A percentile compares a stretch with the other conserved stretches of the same genome.
These are phyloP conservation scores for Edolisoma coerulescens DNA, from an alignment of 2,113 vertebrate species.

Conservation along the genomic window DNA sequence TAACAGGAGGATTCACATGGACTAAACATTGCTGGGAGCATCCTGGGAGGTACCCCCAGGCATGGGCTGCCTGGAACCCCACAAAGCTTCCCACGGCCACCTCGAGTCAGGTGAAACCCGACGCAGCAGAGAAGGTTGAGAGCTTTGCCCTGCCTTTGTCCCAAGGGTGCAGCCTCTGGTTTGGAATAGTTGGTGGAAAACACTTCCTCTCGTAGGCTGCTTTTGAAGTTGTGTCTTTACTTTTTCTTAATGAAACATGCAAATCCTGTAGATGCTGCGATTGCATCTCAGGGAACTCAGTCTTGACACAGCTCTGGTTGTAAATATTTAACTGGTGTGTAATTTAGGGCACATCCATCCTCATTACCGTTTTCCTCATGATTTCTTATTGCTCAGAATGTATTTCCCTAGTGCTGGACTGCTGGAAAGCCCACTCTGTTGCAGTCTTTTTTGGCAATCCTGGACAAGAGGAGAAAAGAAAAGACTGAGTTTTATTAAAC, in stretches of 20 bases:
- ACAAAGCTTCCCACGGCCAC: not conserved
- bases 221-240: constrained; percentile 18
- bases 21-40: not conserved
- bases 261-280: not conserved
- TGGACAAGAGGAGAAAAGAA: not conserved
- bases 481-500: not conserved
- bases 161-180: not conserved
- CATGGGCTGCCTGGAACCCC: fast-evolving
- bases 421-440: not conserved
- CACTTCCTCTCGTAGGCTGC: not conserved
- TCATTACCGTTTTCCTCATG: not conserved
- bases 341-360: not conserved
- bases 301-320: not conserved
- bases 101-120: not conserved
- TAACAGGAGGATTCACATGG: not conserved
- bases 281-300: not conserved
- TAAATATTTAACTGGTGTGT: not conserved
- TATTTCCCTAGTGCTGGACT: not conserved
- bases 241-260: constrained; percentile 28
- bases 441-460: not conserved
- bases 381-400: not conserved
- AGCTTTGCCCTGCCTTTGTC: not conserved
- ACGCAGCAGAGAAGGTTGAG: not conserved
- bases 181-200: not conserved
- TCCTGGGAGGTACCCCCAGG: not conserved